Evolutionary conservation across 2,797 vertebrate genomes (phyloP).

Genomic region (Periophthalmus magnuspinnatus): DNA sequence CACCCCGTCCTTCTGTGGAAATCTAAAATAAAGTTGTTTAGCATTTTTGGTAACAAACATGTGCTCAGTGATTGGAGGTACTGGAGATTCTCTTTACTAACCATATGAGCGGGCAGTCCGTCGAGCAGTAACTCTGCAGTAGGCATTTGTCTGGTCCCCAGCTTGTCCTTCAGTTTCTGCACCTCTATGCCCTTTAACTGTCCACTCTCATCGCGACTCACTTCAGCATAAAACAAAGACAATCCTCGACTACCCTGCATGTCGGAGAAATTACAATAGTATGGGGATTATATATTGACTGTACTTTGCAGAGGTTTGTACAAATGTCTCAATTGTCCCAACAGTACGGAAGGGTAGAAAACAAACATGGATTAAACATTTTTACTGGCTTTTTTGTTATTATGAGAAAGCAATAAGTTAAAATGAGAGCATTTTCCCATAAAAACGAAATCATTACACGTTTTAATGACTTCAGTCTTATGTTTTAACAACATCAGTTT

Average conservation of each 20-base stretch:
- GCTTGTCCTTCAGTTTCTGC: constrained; percentile 87
- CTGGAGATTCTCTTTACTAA: constrained; percentile 43
- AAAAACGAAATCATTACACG: too few species aligned
- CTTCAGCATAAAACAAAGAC: constrained; percentile 84
- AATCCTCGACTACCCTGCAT: constrained; percentile 79
- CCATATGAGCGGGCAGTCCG: constrained; percentile 79
- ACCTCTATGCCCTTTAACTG: constrained; percentile 81
- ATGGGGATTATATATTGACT: not conserved
- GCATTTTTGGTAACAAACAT: not conserved
- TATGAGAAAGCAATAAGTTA: too few species aligned
- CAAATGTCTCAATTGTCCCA: not conserved
- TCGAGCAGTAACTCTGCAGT: constrained; percentile 87
- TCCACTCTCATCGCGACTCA: constrained; percentile 72
- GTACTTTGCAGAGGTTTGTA: not conserved
- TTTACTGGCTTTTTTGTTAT: too few species aligned
- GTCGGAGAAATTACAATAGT: not conserved
- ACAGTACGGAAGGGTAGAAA: not conserved
- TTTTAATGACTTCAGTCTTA: too few species aligned
- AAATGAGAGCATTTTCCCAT: too few species aligned
- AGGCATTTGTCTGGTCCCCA: constrained; percentile 87
- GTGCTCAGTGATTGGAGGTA: not conserved
- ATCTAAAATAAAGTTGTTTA: constrained; percentile 66
- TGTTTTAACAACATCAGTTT: too few species aligned
- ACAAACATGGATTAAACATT: too few species aligned
- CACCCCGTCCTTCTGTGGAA: constrained; percentile 83